These are phyloP conservation scores for Nyctereutes procyonoides DNA, from an alignment of 2,113 vertebrate species.

Conservation along the genomic window DNA sequence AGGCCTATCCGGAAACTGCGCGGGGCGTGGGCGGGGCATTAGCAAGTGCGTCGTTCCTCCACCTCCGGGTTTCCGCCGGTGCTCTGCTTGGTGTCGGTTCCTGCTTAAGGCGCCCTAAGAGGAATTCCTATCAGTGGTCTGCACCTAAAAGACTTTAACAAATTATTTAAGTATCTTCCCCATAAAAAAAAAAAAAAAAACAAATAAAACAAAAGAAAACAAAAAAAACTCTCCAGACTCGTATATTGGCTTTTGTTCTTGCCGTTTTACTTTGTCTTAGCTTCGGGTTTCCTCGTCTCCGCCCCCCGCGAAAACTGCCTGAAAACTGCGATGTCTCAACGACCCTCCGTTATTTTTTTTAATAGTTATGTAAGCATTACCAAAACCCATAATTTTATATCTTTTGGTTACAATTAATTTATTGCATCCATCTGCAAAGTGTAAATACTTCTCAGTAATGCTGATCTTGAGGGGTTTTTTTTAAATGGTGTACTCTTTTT, in stretches of 20 bases:
- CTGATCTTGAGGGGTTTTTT: background rate
- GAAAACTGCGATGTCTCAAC: background rate
- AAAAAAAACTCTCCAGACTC: background rate
- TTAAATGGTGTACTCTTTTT: background rate
- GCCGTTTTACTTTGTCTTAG: background rate
- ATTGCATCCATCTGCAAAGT: background rate
- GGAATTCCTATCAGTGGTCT: rapidly evolving
- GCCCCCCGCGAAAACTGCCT: background rate
- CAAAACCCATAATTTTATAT: background rate
- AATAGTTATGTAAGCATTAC: background rate
- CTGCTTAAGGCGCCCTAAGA: rapidly evolving
- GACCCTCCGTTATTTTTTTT: background rate
- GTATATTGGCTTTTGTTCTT: background rate
- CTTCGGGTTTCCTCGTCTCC: background rate
- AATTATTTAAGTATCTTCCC: background rate
- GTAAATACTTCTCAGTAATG: background rate
- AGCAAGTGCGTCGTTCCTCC: rapidly evolving
- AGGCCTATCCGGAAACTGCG: rapidly evolving
- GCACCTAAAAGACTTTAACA: background rate
- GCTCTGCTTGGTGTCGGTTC: rapidly evolving
- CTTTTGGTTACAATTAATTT: background rate
- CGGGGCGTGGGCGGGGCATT: background rate
- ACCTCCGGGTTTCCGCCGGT: background rate
- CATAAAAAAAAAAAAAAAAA: background rate
- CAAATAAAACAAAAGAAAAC: too few relatives aligned